Evolutionary conservation across 2,888 invertebrate species (phyloP), one percentile per base, ranked within the genome.

Genomic region (Brachypalpus laphriformis): DNA sequence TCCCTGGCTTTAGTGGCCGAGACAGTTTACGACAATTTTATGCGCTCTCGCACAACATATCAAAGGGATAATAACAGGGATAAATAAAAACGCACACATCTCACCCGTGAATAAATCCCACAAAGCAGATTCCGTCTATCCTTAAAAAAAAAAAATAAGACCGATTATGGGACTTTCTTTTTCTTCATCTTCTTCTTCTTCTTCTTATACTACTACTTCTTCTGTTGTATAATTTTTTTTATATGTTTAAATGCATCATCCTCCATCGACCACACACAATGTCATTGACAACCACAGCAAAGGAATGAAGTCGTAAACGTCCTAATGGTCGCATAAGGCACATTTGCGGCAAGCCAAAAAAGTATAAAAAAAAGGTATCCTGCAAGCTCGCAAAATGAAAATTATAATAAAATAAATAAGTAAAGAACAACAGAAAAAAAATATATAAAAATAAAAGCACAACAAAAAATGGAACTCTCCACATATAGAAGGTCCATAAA

Each of bases 21-120:
- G 82, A 83, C 78, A 78, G 82, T 83, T 83, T 83, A 83, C 82
- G 82, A 83, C 82, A 83, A 83, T 83, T 83, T 83, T 83, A 83
- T 83, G 56, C 78, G 66, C 66, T 83, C 78, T 57, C 72, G 68
- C 78, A 83, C 78, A 83, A 78, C 80, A 83, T 83, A 83, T 74
- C 83, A 83, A 80, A 83, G 68, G 82, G 78, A 83, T 83, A 78
- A 78, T 78, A 83, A 72, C 68, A 49, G 63, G 66, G 72, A 83
- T 74, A 75, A 70, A 83, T 80, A 83, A 85, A 83, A 83, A 80
- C 74, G 57, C 74, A 80, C 74, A 74, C 74, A 57, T 68, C 45
- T 70, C 70, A 75, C 65, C 70, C 70, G 75, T 75, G 74, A 74
- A 72, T 54, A 83, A 47, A 80, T 71, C 72, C 72, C 72, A 57